A percentile compares a stretch with the other conserved stretches of the same genome.
Conservation (phyloP, 2,113 vertebrate species). For the Phalacrocorax brasilianus region DNA sequence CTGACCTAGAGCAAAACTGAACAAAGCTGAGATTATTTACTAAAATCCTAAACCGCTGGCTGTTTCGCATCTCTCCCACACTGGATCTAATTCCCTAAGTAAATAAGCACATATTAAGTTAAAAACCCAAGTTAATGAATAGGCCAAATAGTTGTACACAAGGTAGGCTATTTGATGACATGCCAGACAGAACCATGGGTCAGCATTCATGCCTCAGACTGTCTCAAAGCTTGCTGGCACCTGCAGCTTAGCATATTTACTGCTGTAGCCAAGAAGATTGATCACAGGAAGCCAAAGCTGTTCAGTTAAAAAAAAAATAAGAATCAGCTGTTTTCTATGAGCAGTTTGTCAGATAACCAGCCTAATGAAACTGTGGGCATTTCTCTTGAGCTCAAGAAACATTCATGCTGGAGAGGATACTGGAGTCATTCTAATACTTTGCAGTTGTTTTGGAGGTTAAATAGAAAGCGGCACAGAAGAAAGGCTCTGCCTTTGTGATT, state of each 20-base stretch:
- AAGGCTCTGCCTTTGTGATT: constrained; percentile 9
- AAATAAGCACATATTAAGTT: constrained; percentile 62
- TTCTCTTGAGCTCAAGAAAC: constrained; percentile 17
- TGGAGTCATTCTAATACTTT: constrained; percentile 37
- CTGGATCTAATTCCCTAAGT: constrained; percentile 64
- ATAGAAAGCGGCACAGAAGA: not conserved
- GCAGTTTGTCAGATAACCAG: constrained; percentile 14
- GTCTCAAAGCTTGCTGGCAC: constrained; percentile 21
- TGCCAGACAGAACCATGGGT: not conserved
- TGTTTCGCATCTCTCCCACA: constrained; percentile 66
- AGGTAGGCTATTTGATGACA: not conserved
- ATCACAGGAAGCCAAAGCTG: constrained; percentile 37
- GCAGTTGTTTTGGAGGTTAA: constrained; percentile 36
- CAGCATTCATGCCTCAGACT: not conserved
- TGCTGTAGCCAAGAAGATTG: constrained; percentile 26
- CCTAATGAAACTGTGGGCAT: not conserved
- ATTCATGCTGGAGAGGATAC: not conserved
- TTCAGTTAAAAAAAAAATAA: constrained; percentile 8
- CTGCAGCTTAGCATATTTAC: constrained; percentile 22
- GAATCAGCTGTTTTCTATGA: constrained; percentile 61
- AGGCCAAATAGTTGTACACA: constrained; percentile 8
- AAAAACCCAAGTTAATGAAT: constrained; percentile 43
- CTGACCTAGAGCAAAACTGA: constrained; percentile 69
- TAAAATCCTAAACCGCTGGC: constrained; percentile 49
- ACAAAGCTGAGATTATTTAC: constrained; percentile 70